These are phyloP conservation scores for Boloria selene DNA, from an alignment of 2,888 invertebrate genomes.

Conservation along the genomic window DNA sequence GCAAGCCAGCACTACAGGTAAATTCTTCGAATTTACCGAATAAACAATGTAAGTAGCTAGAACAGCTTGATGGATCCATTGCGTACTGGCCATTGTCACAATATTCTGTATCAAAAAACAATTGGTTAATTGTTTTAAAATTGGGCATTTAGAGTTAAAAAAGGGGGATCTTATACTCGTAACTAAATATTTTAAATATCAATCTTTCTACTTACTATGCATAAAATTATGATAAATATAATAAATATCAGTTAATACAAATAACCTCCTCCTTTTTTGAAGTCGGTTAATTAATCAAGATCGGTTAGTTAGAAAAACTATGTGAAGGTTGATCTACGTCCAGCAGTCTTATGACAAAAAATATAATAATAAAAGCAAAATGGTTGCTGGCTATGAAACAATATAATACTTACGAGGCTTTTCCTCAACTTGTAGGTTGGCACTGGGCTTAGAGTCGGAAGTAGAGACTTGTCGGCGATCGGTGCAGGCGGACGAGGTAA, in stretches of 20 bases:
- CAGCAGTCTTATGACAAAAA: too few species aligned
- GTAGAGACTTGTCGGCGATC: constrained; percentile 59
- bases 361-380: too few species aligned
- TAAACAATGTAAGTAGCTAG: constrained; percentile 88
- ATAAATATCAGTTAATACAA: too few species aligned
- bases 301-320: too few species aligned
- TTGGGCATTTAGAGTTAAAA: too few species aligned
- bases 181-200: too few species aligned
- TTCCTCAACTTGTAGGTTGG: constrained; percentile 50
- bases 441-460: constrained; percentile 54
- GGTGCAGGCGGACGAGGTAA: constrained; percentile 83
- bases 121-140: neutral
- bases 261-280: too few species aligned
- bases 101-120: constrained; percentile 59
- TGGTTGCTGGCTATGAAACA: neutral
- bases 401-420: constrained; percentile 46
- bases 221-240: too few species aligned
- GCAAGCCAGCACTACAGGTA: constrained; percentile 87
- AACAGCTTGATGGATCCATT: constrained; percentile 86
- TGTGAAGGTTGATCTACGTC: too few species aligned
- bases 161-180: too few species aligned
- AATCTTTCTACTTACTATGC: too few species aligned
- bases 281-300: too few species aligned
- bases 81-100: constrained; percentile 85
- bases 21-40: constrained; percentile 89